Evolutionary conservation across 1,140 invertebrate genomes (phyloP), one percentile per base, ranked within the genome.

Genomic region (Coenobita brevimanus): DNA sequence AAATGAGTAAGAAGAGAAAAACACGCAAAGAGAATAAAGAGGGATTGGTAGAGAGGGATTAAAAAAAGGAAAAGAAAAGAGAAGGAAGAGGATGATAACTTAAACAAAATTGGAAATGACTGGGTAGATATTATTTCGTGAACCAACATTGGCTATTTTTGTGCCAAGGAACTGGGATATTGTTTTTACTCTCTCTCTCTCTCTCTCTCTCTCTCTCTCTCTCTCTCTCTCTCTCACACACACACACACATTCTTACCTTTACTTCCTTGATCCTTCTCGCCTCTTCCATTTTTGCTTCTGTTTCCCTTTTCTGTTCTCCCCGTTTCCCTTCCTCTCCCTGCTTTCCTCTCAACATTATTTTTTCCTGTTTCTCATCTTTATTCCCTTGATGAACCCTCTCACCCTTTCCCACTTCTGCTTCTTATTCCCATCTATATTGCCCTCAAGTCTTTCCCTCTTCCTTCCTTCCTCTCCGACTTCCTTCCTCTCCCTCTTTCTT

Each of bases 41-140:
- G n/a, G n/a, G n/a, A 10, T 10, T 13, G n/a, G 54, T 13, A n/a
- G n/a, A 57, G 54, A 10, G n/a, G n/a, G n/a, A 57, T 57, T 13
- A 57, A 57, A 57, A 57, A 57, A 57, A 57, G 54, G n/a, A n/a
- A 57, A 57, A n/a, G 54, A n/a, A 57, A 57, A n/a, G 54, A 57
- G 54, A n/a, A 57, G 54, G 54, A 57, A n/a, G 54, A 57, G n/a
- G 54, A 57, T 10, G 54, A 57, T 10, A n/a, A 57, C n/a, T n/a
- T n/a, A n/a, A n/a, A n/a, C n/a, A n/a, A n/a, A n/a, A n/a, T n/a
- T n/a, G n/a, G n/a, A n/a, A n/a, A n/a, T n/a, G n/a, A n/a, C n/a
- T n/a, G n/a, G n/a, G n/a, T n/a, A n/a, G n/a, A n/a, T n/a, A n/a
- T n/a, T n/a, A n/a, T n/a, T n/a, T n/a, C n/a, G n/a, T n/a, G n/a